phyloP scores from a whole-genome alignment of 1,140 invertebrate species.

The Kradibia gibbosae region DNA sequence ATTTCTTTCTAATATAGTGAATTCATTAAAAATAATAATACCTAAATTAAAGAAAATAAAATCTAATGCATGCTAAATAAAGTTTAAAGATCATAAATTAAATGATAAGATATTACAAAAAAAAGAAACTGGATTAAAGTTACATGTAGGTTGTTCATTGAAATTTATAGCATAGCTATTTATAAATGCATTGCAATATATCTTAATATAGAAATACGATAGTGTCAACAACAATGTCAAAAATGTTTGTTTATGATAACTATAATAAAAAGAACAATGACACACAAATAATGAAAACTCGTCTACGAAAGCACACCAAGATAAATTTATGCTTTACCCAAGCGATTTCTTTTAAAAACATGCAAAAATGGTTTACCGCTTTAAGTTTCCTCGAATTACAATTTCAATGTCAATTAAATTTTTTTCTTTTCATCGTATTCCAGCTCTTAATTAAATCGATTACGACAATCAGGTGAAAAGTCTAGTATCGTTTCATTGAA shows the following conservation, averaged over 20 bases:
- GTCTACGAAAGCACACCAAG: conserved; percentile 4
- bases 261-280: background rate
- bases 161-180: conserved; percentile 32
- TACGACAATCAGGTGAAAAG: conserved; percentile 29
- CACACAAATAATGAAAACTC: background rate
- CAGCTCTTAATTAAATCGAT: conserved; percentile 29
- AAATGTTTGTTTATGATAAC: conserved; percentile 45
- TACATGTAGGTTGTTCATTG: conserved; percentile 20
- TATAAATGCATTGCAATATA: conserved; percentile 28
- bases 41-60: too few species aligned
- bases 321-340: conserved; percentile 5
- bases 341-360: conserved; percentile 1
- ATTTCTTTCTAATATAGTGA: too few species aligned
- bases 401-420: conserved; percentile 29
- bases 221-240: conserved; percentile 40
- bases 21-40: too few species aligned
- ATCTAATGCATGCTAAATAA: background rate
- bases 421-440: conserved; percentile 12
- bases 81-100: conserved; percentile 24
- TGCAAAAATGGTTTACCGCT: conserved; percentile 33
- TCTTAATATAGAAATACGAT: conserved; percentile 34
- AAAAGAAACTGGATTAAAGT: conserved; percentile 32
- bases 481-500: background rate
- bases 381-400: conserved; percentile 21
- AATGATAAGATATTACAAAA: conserved; percentile 28